Conservation (phyloP, 1,140 invertebrate species). For the Phocides pigmalion region DNA sequence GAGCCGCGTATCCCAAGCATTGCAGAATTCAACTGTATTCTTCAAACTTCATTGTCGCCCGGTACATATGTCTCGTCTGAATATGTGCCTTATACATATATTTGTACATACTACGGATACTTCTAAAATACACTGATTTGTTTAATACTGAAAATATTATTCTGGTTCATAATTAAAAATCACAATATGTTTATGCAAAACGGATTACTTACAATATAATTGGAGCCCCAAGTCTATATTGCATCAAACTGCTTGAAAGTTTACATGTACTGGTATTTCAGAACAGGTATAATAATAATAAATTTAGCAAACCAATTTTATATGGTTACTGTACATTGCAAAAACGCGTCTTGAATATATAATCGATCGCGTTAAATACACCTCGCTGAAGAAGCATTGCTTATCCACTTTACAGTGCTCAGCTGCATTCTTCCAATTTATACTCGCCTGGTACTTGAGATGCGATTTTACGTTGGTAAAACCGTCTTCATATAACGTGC, state of each 20-base stretch:
- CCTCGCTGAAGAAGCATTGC: conserved; percentile 66
- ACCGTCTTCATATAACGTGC: background rate
- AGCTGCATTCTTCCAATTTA: conserved; percentile 72
- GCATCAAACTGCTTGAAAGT: too few relatives aligned
- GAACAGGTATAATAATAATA: too few relatives aligned
- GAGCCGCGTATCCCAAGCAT: conserved; percentile 57
- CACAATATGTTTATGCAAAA: too few relatives aligned
- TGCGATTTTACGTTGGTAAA: background rate
- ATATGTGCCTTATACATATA: background rate
- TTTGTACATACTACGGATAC: background rate
- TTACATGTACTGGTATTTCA: too few relatives aligned
- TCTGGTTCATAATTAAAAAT: too few relatives aligned
- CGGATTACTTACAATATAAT: too few relatives aligned
- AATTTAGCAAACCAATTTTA: conserved; percentile 61
- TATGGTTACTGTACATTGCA: conserved; percentile 58
- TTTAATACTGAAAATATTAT: too few relatives aligned
- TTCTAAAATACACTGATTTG: too few relatives aligned
- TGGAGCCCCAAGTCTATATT: too few relatives aligned
- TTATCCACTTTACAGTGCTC: conserved; percentile 56
- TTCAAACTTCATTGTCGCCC: conserved; percentile 61
- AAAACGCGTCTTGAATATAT: conserved; percentile 76
- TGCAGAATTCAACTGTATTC: conserved; percentile 69
- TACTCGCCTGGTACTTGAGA: conserved; percentile 47
- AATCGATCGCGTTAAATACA: conserved; percentile 75
- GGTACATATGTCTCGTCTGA: background rate